Evolutionary conservation across 2,113 vertebrate genomes (phyloP), one percentile per base, ranked within the genome.

Genomic region (Tupaia tana): DNA sequence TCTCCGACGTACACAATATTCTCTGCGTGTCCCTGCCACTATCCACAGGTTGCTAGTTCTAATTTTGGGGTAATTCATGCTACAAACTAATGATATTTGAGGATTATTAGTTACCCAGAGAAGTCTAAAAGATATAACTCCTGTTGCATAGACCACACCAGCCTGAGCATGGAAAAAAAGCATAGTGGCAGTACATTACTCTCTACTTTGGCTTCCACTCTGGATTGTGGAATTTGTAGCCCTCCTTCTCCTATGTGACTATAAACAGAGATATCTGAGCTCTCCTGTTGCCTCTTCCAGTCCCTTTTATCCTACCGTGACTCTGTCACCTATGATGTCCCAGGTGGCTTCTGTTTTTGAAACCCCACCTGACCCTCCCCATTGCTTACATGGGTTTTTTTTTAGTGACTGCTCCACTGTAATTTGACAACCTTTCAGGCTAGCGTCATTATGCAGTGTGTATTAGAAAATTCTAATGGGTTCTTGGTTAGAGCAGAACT

Each of bases 401-500:
- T 69, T 4, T 19, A 1, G n/a, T 70, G 61, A n/a, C 2, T 73
- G 70, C 61, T 88, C 78, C 54, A 75, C 74, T 74, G 12, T 85
- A 95, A 89, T 43, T 34, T 95, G 63, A 71, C 7, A 90, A 58
- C 79, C 54, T 77, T 91, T 74, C 25, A 90, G n/a, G 29, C 2
- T 31, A 20, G 3, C 73, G 31, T 29, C 54, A 52, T 52, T 87
- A 61, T 84, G 43, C 27, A 64, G 6, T 59, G 20, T 71, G 67
- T 86, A 69, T 63, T 74, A 82, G 29, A 20, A 94, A 94, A 74
- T 92, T 74, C 52, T 91, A 73, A 69, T 24, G 63, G 93, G 59
- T 64, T 1, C 4, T 73, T 9, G 24, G n/a, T 75, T 91, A 74
- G 59, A 63, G 15, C 25, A 89, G 69, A 93, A 91, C 27, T 89